phyloP scores from a whole-genome alignment of 2,797 vertebrate species.

The Anabas testudineus region DNA sequence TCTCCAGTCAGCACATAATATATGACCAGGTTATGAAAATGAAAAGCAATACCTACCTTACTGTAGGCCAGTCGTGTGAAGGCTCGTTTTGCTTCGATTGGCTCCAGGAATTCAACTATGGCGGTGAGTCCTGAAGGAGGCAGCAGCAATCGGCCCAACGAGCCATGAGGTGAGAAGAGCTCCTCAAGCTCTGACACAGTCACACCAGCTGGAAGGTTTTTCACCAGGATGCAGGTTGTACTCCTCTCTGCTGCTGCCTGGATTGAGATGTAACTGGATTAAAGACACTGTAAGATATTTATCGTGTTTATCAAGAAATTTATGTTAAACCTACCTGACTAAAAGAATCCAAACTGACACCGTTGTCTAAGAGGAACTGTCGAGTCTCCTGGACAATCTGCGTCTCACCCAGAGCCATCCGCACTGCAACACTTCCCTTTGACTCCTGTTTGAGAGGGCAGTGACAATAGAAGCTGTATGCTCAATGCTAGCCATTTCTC shows the following conservation, averaged over 20 bases:
- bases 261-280: neutral
- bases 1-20: neutral
- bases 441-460: conserved; percentile 85
- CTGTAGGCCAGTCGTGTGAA: conserved; percentile 93
- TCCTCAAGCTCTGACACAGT: conserved; percentile 83
- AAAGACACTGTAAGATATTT: neutral
- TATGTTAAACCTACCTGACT: conserved; percentile 88
- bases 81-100: conserved; percentile 91
- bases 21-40: neutral
- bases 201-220: conserved; percentile 92
- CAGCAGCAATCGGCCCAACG: conserved; percentile 92
- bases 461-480: neutral
- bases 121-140: conserved; percentile 94
- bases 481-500: neutral
- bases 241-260: conserved; percentile 91
- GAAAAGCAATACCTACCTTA: conserved; percentile 83
- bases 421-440: conserved; percentile 92
- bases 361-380: conserved; percentile 90
- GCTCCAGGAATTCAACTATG: conserved; percentile 94
- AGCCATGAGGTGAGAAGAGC: conserved; percentile 87
- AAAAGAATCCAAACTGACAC: conserved; percentile 94
- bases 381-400: conserved; percentile 96
- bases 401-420: conserved; percentile 95
- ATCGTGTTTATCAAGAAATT: neutral
- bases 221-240: conserved; percentile 91